Evolutionary conservation across 1,140 invertebrate species (phyloP), one percentile per base, ranked within the genome.

Genomic region (Holotrichia oblita): DNA sequence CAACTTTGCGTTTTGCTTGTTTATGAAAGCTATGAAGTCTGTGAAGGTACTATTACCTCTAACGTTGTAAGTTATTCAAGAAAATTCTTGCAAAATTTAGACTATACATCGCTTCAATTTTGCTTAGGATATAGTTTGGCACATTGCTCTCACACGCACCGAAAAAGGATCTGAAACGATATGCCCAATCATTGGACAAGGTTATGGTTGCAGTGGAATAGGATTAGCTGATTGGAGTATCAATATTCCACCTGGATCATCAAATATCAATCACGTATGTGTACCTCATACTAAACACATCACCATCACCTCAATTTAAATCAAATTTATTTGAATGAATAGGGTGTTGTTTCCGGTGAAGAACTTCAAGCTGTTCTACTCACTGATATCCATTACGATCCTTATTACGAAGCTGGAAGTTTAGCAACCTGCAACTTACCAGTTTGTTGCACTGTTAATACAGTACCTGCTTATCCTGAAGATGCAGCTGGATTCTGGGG

Each of bases 321-420:
- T n/a, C n/a, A n/a, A 34, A 34, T 34, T 34, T 34, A 34, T 34
- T 34, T 34, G 4, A 34, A 34, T 34, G 27, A 34, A 48, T 14
- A 74, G 24, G 73, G 64, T 3, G 22, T 22, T 3, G 64, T 69
- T 69, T 74, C 40, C 24, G 14, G 12, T 4, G 6, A 76, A 2
- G 73, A 79, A 12, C 77, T 91, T 0, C 89, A 91, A 82, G 88
- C 96, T 24, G 87, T 95, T 9, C 93, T 97, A 42, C 84, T 97
- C 59, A 92, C 93, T 0, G 96, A 97, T 84, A 90, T 95, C 55
- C 96, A 97, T 85, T 91, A 94, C 76, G 95, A 97, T 86, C 91
- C 92, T 0, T 83, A 90, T 6, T 98, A 97, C 83, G 86, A 90
- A 77, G 85, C 89, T 0, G 90, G 91, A 12, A 89, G 91, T 0